Evolutionary conservation across 2,113 vertebrate species (phyloP), one percentile per base, ranked within the genome.

Genomic region (Brachypteracias leptosomus): DNA sequence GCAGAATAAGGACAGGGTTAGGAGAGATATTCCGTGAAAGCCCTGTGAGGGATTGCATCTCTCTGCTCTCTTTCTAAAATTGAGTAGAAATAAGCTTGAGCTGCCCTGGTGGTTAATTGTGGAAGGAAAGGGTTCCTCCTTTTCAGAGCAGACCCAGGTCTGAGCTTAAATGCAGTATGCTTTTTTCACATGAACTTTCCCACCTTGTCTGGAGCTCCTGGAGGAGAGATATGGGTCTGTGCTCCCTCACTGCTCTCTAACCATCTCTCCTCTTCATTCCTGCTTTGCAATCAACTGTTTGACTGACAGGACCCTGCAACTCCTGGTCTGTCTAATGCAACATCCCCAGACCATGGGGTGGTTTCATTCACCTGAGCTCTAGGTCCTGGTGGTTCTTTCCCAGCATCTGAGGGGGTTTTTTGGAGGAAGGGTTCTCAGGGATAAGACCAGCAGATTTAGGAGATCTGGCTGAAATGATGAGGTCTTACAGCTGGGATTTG

Each of bases 331-430:
- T 9, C 7, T 40, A 44, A 51, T 0, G 2, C 17, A 59, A 4
- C 57, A 38, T 28, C 49, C 46, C 42, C 40, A 16, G 21, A 10
- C 17, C 0, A 0, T 9, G 26, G 4, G 5, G 9, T 19, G 38
- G 38, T 8, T n/a, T 59, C 54, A 17, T 71, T 29, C 83, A 44
- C 36, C 35, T 15, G 24, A 77, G 25, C 58, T 83, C 21, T 46
- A 7, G 2, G 46, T 28, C 29, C 42, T 84, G 16, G 16, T 16
- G 55, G 21, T 35, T 81, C 46, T 75, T 72, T 36, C 58, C 55
- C 76, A 83, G 28, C 15, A 31, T 4, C 42, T 5, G 0, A 6
- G 20, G 31, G 13, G 65, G 67, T 74, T 66, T 24, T 26, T 11
- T 7, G 47, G 80, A 79, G 51, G 29, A 77, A 77, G 16, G 3